Evolutionary conservation across 2,888 invertebrate genomes (phyloP).

Genomic region (Acanthacorydalis orientalis): DNA sequence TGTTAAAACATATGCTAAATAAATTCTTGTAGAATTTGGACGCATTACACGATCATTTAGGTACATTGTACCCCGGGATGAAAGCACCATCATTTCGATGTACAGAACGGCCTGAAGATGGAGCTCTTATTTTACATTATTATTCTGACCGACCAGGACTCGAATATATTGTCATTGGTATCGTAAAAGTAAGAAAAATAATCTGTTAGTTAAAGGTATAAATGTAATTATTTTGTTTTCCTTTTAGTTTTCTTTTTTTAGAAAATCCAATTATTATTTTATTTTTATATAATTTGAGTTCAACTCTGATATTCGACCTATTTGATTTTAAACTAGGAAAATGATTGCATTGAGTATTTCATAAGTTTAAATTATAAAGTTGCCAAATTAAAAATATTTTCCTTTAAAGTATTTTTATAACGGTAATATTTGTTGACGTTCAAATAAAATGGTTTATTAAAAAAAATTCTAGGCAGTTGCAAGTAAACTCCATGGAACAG

Average conservation of each 20-base stretch:
- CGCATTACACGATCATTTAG: slow-evolving; percentile 86
- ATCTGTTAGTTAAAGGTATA: not conserved
- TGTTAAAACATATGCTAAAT: slow-evolving; percentile 2
- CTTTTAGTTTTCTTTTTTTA: not conserved
- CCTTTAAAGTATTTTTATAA: too few relatives aligned
- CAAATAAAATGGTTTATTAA: not conserved
- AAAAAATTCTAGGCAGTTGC: slow-evolving; percentile 61
- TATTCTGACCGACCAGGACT: slow-evolving; percentile 89
- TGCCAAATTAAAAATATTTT: too few relatives aligned
- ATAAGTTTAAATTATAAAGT: too few relatives aligned
- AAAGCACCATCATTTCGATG: slow-evolving; percentile 90
- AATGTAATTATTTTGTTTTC: not conserved
- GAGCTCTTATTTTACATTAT: slow-evolving; percentile 81
- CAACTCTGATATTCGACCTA: not conserved
- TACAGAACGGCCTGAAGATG: slow-evolving; percentile 77
- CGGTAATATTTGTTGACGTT: too few relatives aligned
- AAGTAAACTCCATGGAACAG: slow-evolving; percentile 78
- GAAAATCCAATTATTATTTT: not conserved
- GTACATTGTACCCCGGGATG: slow-evolving; percentile 89
- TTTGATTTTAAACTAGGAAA: too few relatives aligned
- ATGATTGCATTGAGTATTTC: too few relatives aligned
- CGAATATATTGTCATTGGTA: slow-evolving; percentile 92
- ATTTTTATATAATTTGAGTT: too few relatives aligned
- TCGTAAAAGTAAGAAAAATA: slow-evolving; percentile 60
- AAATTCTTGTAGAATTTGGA: slow-evolving; percentile 63